Evolutionary conservation across 1,140 invertebrate genomes (phyloP).

Genomic region (Drosophila neocordata): DNA sequence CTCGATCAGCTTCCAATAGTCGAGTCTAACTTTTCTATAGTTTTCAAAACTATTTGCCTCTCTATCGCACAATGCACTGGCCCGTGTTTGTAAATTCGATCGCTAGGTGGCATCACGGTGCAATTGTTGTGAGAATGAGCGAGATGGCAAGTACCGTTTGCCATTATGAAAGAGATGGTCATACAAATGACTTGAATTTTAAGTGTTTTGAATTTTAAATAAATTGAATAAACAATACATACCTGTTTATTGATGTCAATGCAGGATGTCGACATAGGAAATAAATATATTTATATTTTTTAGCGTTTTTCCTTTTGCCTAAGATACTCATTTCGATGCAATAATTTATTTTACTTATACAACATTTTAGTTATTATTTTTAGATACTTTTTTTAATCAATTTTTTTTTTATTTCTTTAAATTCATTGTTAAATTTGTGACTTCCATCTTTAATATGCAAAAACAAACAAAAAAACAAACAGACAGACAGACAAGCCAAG

Average conservation of each 20-base stretch:
- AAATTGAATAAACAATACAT: neutral
- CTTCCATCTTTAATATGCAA: conserved; percentile 1
- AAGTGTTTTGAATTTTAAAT: neutral
- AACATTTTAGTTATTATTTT: neutral
- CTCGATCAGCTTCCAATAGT: too few species aligned
- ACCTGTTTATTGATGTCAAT: neutral
- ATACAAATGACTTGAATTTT: neutral
- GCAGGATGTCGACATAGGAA: neutral
- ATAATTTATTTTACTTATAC: neutral
- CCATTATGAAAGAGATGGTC: neutral
- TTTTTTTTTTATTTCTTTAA: neutral
- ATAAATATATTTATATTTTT: neutral
- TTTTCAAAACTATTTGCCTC: too few species aligned
- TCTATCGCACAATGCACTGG: neutral
- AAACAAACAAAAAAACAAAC: conserved; percentile 11
- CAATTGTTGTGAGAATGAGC: neutral
- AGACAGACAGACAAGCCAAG: conserved; percentile 31
- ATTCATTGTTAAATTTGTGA: neutral
- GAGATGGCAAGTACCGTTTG: neutral
- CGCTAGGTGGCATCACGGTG: neutral
- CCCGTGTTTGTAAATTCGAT: neutral
- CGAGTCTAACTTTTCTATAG: too few species aligned
- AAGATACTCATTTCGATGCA: neutral
- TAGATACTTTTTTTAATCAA: neutral
- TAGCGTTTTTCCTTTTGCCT: neutral